Conservation (phyloP, 2,797 vertebrate species). For the Chloroceryle amazona region DNA sequence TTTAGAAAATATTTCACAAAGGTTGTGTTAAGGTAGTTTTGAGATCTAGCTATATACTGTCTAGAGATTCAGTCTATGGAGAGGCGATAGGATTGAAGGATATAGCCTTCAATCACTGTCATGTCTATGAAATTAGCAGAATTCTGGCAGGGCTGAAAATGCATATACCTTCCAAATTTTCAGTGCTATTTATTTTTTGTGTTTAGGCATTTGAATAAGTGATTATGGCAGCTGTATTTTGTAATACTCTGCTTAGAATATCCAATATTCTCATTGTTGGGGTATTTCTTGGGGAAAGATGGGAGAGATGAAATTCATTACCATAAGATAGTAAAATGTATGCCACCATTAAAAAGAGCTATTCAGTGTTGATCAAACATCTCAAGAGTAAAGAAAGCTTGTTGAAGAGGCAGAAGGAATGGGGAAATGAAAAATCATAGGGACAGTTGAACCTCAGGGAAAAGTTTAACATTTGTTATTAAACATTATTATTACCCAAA, state of each 20-base stretch:
- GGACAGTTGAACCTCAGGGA: not conserved
- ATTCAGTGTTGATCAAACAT: not conserved
- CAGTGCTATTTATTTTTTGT: not conserved
- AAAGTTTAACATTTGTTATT: not conserved
- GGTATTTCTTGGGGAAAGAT: not conserved
- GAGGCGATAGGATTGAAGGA: not conserved
- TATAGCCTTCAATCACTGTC: not conserved
- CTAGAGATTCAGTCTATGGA: not conserved
- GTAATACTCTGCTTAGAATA: not conserved
- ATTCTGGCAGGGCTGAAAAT: not conserved
- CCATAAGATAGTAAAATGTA: not conserved
- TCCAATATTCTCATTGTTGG: not conserved
- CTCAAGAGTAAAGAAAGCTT: not conserved
- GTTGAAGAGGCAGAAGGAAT: not conserved
- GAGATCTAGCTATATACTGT: not conserved
- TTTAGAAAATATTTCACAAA: not conserved
- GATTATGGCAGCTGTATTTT: not conserved
- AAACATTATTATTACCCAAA: not conserved
- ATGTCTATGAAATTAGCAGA: not conserved
- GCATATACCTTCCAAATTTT: not conserved
- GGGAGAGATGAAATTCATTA: not conserved
- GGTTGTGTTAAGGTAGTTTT: not conserved
- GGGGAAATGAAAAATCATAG: not conserved
- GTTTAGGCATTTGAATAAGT: not conserved
- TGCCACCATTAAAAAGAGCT: not conserved